Percentiles rank a stretch among this genome's conserved stretches.
Conservation (phyloP, 2,888 invertebrate genomes). For the Augochlorella aurata region DNA sequence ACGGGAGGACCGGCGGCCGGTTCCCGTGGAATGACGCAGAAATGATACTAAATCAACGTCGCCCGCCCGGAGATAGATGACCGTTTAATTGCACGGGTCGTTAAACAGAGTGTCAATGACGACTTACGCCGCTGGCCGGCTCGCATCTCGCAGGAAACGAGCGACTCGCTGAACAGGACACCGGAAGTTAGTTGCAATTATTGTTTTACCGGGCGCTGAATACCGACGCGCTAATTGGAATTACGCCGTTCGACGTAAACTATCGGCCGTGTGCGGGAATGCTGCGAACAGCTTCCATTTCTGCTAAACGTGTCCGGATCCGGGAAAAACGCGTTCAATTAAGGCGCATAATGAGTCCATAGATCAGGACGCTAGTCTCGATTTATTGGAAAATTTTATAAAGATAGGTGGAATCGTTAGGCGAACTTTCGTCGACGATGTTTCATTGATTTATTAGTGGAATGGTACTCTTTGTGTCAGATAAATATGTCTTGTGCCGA, state of each 20-base stretch:
- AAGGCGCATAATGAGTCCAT: not conserved
- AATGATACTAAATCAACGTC: slow-evolving; percentile 55
- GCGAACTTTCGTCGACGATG: too few relatives aligned
- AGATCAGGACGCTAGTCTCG: not conserved
- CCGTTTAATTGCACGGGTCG: slow-evolving; percentile 54
- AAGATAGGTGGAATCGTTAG: too few relatives aligned
- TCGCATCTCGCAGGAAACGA: slow-evolving; percentile 18
- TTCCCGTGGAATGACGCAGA: slow-evolving; percentile 17
- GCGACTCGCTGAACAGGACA: not conserved
- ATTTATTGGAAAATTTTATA: not conserved
- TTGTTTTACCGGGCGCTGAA: not conserved
- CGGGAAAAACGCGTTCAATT: not conserved
- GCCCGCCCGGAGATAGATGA: slow-evolving; percentile 36
- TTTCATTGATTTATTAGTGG: too few relatives aligned
- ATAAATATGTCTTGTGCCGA: too few relatives aligned
- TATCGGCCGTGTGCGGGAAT: not conserved
- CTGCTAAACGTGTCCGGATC: not conserved
- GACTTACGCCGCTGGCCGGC: slow-evolving; percentile 34
- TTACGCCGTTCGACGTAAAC: not conserved
- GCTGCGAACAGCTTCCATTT: too few relatives aligned
- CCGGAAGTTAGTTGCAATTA: slow-evolving; percentile 24
- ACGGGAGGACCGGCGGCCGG: not conserved
- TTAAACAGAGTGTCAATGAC: slow-evolving; percentile 54
- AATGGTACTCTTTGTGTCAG: too few relatives aligned
- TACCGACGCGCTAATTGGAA: slow-evolving; percentile 19